phyloP scores from a whole-genome alignment of 2,888 invertebrate species.

The Ceraclea dissimilis region DNA sequence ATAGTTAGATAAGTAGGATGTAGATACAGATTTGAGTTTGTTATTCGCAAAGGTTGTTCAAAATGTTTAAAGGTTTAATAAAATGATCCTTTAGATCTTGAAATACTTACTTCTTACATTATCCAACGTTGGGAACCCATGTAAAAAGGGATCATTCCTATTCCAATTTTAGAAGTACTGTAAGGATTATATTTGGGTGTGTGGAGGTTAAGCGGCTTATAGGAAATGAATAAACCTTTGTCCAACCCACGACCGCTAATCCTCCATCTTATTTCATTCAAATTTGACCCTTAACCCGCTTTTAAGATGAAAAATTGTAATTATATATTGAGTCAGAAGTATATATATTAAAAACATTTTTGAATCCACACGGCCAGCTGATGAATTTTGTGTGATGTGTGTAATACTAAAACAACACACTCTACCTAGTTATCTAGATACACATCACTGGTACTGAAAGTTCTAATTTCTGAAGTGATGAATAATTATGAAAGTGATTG shows the following conservation, averaged over 20 bases:
- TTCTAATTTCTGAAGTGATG: too few relatives aligned
- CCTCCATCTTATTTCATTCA: constrained; percentile 15
- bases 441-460: too few relatives aligned
- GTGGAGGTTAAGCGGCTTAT: constrained; percentile 19
- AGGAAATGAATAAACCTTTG: constrained; percentile 18
- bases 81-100: not conserved
- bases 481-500: too few relatives aligned
- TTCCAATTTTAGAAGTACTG: constrained; percentile 4
- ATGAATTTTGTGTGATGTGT: too few relatives aligned
- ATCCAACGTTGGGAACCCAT: not conserved
- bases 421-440: too few relatives aligned
- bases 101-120: not conserved
- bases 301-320: not conserved
- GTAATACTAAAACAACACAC: too few relatives aligned
- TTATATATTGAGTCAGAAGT: too few relatives aligned
- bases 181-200: constrained; percentile 14
- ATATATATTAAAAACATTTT: too few relatives aligned
- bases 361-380: too few relatives aligned
- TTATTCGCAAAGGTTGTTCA: not conserved
- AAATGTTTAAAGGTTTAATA: not conserved
- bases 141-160: constrained; percentile 7
- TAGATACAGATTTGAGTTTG: too few relatives aligned
- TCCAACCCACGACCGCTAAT: constrained; percentile 17
- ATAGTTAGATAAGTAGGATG: too few relatives aligned
- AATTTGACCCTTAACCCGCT: constrained; percentile 17